These are phyloP conservation scores for Eufriesea mexicana DNA, from an alignment of 1,140 invertebrate species.

Conservation along the genomic window DNA sequence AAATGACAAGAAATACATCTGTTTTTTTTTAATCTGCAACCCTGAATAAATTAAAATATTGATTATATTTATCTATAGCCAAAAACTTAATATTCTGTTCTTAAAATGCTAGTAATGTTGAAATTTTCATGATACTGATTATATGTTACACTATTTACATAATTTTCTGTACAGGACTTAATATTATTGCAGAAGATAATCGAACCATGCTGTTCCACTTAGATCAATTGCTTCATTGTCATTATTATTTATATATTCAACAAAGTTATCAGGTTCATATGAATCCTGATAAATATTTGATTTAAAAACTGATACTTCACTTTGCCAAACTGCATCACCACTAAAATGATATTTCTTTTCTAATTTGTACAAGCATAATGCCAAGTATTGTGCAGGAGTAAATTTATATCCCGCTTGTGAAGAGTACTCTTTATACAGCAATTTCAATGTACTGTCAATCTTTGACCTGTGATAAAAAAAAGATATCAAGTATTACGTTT, in stretches of 20 bases:
- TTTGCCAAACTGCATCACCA: slow-evolving; percentile 71
- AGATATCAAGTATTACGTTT: neutral
- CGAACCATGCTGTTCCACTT: neutral
- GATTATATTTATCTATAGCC: no score
- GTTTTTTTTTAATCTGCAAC: no score
- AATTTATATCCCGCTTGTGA: slow-evolving; percentile 43
- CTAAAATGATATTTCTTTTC: slow-evolving; percentile 73
- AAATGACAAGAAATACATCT: no score
- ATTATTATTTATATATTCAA: neutral
- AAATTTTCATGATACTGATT: no score
- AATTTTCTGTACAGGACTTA: neutral
- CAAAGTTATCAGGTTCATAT: neutral
- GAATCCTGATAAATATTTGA: neutral
- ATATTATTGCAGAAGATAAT: neutral
- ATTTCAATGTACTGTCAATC: slow-evolving; percentile 61
- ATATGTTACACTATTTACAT: neutral
- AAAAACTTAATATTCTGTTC: no score
- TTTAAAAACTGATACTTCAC: neutral
- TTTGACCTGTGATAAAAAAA: slow-evolving; percentile 68
- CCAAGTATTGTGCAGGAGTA: slow-evolving; percentile 61
- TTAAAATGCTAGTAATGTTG: no score
- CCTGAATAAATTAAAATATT: no score
- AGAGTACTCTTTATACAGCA: slow-evolving; percentile 55
- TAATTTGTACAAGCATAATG: slow-evolving; percentile 74
- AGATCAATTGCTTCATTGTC: neutral